Evolutionary conservation across 2,888 invertebrate species (phyloP).

Genomic region (Acleris literana): DNA sequence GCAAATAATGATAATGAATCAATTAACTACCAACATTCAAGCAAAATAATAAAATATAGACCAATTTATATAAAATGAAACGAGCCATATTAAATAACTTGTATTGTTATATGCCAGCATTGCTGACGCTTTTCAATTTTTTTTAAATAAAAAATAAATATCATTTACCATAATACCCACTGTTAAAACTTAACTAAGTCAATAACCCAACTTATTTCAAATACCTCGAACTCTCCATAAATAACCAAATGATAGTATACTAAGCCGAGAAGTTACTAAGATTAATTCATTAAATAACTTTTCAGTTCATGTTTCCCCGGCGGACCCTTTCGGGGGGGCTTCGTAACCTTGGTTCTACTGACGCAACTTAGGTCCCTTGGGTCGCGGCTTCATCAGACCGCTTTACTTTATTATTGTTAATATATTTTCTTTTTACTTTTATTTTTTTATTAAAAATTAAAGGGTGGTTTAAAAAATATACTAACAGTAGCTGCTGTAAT

Average conservation of each 20-base stretch:
- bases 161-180: too few relatives aligned
- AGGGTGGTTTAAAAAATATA: too few relatives aligned
- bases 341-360: slow-evolving; percentile 20
- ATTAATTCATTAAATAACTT: slow-evolving; percentile 31
- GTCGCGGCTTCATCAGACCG: slow-evolving; percentile 12
- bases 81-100: too few relatives aligned
- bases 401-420: slow-evolving; percentile 4
- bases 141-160: too few relatives aligned
- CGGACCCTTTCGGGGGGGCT: slow-evolving; percentile 10
- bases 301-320: slow-evolving; percentile 13
- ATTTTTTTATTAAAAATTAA: too few relatives aligned
- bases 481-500: too few relatives aligned
- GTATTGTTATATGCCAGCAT: too few relatives aligned
- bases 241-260: slow-evolving; percentile 1
- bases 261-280: slow-evolving; percentile 23
- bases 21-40: too few relatives aligned
- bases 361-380: slow-evolving; percentile 12
- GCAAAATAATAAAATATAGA: too few relatives aligned
- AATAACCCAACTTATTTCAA: background rate
- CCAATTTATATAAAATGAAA: too few relatives aligned
- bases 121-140: too few relatives aligned
- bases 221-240: background rate
- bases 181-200: background rate
- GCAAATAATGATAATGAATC: too few relatives aligned
- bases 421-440: background rate